Evolutionary conservation across 2,113 vertebrate species (phyloP).

Genomic region (Prunella himalayana): DNA sequence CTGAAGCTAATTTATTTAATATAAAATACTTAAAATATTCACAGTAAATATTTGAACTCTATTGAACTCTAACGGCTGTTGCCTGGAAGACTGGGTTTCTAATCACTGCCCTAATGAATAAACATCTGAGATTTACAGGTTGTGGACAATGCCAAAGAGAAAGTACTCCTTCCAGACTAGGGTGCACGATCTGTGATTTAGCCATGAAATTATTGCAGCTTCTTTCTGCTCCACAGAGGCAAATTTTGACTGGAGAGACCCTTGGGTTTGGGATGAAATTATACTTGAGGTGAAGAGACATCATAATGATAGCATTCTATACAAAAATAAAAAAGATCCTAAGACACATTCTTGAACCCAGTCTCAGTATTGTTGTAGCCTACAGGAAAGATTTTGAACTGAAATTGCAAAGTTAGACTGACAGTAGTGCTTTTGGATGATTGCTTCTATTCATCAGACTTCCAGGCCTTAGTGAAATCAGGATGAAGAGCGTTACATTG

Average conservation of each 20-base stretch:
- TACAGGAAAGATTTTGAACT: conserved; percentile 36
- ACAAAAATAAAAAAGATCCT: background rate
- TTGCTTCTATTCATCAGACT: conserved; percentile 48
- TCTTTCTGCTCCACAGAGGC: background rate
- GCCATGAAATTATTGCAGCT: background rate
- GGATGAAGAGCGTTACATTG: conserved; percentile 27
- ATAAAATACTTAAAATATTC: conserved; percentile 35
- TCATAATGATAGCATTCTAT: background rate
- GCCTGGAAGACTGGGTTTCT: conserved; percentile 14
- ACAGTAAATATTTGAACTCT: background rate
- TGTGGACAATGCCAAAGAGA: background rate
- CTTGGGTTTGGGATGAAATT: background rate
- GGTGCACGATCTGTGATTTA: background rate
- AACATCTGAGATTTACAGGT: conserved; percentile 13
- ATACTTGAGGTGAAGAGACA: background rate
- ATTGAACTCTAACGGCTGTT: background rate
- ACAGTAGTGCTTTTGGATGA: conserved; percentile 48
- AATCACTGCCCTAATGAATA: conserved; percentile 30
- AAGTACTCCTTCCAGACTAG: background rate
- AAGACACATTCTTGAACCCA: conserved; percentile 9
- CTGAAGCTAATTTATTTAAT: conserved; percentile 16
- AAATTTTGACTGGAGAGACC: background rate
- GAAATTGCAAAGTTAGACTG: conserved; percentile 39
- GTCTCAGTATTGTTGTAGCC: conserved; percentile 29
- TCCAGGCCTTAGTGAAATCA: conserved; percentile 12